These are phyloP conservation scores for Spinus olivaceus DNA, from an alignment of 2,797 vertebrate genomes.

Conservation along the genomic window DNA sequence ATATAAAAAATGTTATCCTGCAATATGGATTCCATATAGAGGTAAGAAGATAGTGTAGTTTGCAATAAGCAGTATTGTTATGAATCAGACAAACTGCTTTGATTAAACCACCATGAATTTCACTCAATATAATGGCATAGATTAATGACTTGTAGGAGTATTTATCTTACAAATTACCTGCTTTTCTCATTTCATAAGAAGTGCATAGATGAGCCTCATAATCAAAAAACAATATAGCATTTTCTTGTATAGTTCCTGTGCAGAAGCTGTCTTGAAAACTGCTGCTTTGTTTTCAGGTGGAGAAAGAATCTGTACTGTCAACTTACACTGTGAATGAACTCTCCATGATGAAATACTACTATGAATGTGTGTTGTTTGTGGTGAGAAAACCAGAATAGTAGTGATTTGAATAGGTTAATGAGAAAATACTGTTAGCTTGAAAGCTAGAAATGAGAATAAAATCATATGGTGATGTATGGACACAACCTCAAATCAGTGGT, in stretches of 20 bases:
- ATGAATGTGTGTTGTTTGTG: slow-evolving; percentile 97
- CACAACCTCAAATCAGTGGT: slow-evolving; percentile 78
- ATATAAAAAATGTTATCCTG: slow-evolving; percentile 89
- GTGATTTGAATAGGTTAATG: slow-evolving; percentile 50
- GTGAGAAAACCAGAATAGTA: slow-evolving; percentile 86
- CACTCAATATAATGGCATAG: not conserved
- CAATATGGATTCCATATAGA: slow-evolving; percentile 91
- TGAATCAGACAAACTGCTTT: not conserved
- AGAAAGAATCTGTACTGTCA: slow-evolving; percentile 89
- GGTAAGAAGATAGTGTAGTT: slow-evolving; percentile 75
- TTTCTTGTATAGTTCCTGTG: not conserved
- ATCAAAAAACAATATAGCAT: not conserved
- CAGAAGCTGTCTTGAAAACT: not conserved
- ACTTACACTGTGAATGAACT: slow-evolving; percentile 97
- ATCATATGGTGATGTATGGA: slow-evolving; percentile 67
- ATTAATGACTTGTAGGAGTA: not conserved
- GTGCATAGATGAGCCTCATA: not conserved
- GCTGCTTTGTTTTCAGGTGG: slow-evolving; percentile 79
- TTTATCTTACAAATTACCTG: not conserved
- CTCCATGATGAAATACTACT: slow-evolving; percentile 96
- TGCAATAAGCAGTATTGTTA: not conserved
- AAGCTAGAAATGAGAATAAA: slow-evolving; percentile 63
- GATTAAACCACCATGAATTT: not conserved
- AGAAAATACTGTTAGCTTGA: slow-evolving; percentile 16
- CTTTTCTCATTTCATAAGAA: not conserved